Evolutionary conservation across 2,113 vertebrate species (phyloP).

Genomic region (Silurus asotus): DNA sequence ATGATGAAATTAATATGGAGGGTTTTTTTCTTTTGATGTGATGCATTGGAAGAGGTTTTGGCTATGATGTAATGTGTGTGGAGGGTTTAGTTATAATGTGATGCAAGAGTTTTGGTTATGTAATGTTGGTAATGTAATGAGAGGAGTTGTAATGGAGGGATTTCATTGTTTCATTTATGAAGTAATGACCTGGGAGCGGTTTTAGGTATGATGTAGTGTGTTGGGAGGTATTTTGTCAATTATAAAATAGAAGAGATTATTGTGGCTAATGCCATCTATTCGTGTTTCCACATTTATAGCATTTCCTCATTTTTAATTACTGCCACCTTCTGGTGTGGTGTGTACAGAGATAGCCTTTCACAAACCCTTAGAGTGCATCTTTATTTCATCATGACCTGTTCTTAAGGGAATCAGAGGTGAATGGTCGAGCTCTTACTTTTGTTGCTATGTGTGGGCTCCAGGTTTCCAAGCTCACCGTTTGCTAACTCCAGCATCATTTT

Average conservation of each 20-base stretch:
- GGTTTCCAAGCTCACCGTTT: conserved; percentile 9
- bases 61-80: not conserved
- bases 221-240: not conserved
- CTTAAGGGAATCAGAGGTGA: not conserved
- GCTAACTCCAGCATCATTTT: not conserved
- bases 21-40: not conserved
- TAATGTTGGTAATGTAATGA: not conserved
- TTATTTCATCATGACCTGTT: not conserved
- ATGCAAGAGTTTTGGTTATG: not conserved
- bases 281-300: not conserved
- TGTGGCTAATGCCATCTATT: not conserved
- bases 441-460: not conserved
- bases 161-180: not conserved
- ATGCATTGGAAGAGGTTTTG: not conserved
- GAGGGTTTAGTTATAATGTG: not conserved
- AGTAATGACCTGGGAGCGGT: not conserved
- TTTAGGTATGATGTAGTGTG: not conserved
- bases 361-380: not conserved
- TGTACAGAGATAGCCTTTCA: not conserved
- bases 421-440: not conserved
- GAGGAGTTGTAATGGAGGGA: not conserved
- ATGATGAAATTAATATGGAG: not conserved
- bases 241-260: too few species aligned
- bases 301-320: not conserved
- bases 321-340: not conserved